Base-by-base conservation (phyloP, 2,113 vertebrate species). In the Ornithorhynchus anatinus region DNA sequence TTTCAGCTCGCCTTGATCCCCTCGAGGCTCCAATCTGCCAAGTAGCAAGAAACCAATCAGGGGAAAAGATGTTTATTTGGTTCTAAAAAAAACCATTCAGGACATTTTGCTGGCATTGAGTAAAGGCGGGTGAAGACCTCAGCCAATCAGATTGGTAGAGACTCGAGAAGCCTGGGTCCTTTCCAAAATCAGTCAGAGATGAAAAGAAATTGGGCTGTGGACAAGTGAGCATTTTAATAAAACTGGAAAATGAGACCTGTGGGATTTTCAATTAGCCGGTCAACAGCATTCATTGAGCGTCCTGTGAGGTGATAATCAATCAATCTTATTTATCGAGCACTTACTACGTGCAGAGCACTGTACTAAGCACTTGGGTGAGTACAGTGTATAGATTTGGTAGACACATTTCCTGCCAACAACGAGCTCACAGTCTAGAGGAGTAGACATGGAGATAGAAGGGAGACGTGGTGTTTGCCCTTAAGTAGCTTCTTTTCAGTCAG, bases 1-100 rank as follows among this genome's bases (percentile, higher is more conserved):
- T 87, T 87, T 84, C 80, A 79, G 80, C 83, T 77, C n/a, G n/a
- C 67, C 78, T 85, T 72, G 82, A 85, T 83, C 83, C 78, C 74
- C 83, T 81, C 77, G 80, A 82, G 80, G 81, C 85, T 85, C 83
- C 81, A 84, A 84, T 81, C 85, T 87, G 85, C 85, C 85, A 87
- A 79, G 72, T 75, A 79, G 85, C 85, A 87, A 87, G 85, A 79
- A 85, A 87, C 85, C 85, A 84, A 87, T 85, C 85, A 75, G 80
- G 85, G 83, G 77, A 85, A n/a, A n/a, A 87, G 80, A 66, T 75
- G 67, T 85, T 84, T 81, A 79, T 87, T 87, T 84, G 79, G 82
- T 85, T 84, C 82, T 79, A 72, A 87, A 79, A 63, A 84, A 63
- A 69, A n/a, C n/a, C n/a, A 68, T 71, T 80, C 67, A 75, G 80